Evolutionary conservation across 1,140 invertebrate genomes (phyloP).

Genomic region (Gyrodactylus salaris): DNA sequence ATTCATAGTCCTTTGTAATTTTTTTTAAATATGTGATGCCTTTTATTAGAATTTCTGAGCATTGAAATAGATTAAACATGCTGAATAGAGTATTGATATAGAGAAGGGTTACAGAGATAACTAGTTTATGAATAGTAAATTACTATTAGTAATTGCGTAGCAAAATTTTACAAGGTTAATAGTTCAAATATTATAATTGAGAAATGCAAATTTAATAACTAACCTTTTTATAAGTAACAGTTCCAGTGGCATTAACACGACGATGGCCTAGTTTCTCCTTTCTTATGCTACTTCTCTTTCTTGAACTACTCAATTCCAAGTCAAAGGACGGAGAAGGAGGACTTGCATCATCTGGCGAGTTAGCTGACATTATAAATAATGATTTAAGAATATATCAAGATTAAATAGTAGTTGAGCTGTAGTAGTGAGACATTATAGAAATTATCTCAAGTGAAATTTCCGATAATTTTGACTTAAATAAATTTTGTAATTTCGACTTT

Average conservation of each 20-base stretch:
- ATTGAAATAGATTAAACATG: too few species aligned
- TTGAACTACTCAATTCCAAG: neutral
- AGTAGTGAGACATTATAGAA: neutral
- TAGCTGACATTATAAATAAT: neutral
- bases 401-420: neutral
- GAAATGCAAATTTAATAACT: neutral
- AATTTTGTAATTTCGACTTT: too few species aligned
- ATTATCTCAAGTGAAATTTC: neutral
- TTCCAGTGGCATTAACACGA: constrained; percentile 4
- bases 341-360: neutral
- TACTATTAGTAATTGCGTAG: too few species aligned
- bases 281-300: neutral
- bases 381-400: neutral
- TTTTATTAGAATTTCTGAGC: too few species aligned
- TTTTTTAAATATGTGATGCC: too few species aligned
- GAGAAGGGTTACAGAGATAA: too few species aligned
- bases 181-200: neutral
- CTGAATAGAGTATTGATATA: too few species aligned
- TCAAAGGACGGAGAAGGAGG: neutral
- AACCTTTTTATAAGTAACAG: constrained; percentile 5
- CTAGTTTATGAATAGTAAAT: too few species aligned
- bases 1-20: too few species aligned
- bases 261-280: constrained; percentile 4
- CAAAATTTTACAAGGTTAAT: neutral
- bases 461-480: too few species aligned